Base-by-base conservation (phyloP, 2,797 vertebrate species). In the Alcedo quadribrachys region DNA sequence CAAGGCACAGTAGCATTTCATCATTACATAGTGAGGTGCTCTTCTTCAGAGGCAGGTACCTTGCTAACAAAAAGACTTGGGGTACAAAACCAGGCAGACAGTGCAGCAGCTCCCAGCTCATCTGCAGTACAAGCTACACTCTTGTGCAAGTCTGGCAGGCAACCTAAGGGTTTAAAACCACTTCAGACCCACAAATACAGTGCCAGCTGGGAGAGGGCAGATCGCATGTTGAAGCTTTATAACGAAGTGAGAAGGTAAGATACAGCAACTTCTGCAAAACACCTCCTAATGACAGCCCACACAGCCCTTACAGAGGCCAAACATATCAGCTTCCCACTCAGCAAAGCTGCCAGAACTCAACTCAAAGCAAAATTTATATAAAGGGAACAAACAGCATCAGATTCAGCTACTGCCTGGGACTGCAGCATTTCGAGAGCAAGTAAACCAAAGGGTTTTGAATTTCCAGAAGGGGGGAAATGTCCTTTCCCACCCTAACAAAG, bases 291-390 rank as follows among this genome's bases (percentile, higher is more conserved):
- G 95, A 93, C 96, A 94, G 89, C 94, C 95, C 95, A 96, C 94
- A 89, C 94, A 96, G 81, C 92, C 94, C 75, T 89, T 87, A 81
- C 94, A 89, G 90, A 93, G 96, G 94, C 94, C 96, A 96, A 96
- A 96, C 96, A 96, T 95, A 96, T 92, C 94, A 94, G 90, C 95
- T 94, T 95, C 93, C 94, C 95, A 96, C 95, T 96, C 96, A 93
- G 90, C 93, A 96, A 90, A 95, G 95, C 95, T 96, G 94, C 96
- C 95, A 96, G 94, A 94, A 87, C 74, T 85, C 84, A 63, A 63
- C 94, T 95, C 85, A 78, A 81, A 92, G 92, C 86, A 94, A 60
- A 92, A 96, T 95, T 94, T 48, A 93, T 94, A 93, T 89, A 94
- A 96, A 93, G 19, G 62, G 94, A 95, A 95, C 93, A 94, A 95